A percentile compares a stretch with the other conserved stretches of the same genome.
Conservation (phyloP, 2,113 vertebrate genomes). For the Corythoichthys haematopterus region DNA sequence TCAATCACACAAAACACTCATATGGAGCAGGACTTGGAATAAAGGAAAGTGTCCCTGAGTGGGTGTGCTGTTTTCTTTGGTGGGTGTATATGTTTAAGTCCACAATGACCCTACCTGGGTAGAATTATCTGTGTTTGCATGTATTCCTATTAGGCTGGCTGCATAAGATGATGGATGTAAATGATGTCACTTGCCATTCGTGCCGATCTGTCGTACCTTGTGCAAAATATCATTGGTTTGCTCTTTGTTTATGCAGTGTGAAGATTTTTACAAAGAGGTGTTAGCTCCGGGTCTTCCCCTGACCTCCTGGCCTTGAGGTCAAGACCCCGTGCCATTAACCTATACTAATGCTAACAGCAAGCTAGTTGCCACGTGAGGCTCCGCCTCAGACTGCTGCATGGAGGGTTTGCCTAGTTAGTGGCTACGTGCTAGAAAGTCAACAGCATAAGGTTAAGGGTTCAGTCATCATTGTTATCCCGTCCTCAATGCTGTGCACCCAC, state of each 20-base stretch:
- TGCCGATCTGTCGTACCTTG: conserved; percentile 5
- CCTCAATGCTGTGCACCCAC: conserved; percentile 9
- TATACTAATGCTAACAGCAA: conserved; percentile 45
- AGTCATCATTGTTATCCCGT: conserved; percentile 54
- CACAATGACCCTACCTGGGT: conserved; percentile 57
- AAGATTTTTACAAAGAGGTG: conserved; percentile 22
- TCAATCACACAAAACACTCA: conserved; percentile 50
- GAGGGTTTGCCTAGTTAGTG: conserved; percentile 35
- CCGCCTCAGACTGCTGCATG: conserved; percentile 9
- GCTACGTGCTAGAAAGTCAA: conserved; percentile 44
- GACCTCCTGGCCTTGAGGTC: conserved; percentile 32
- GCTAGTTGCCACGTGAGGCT: conserved; percentile 32
- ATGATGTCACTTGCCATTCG: conserved; percentile 29
- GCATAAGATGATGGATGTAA: conserved; percentile 28
- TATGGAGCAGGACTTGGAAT: conserved; percentile 44
- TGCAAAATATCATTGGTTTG: conserved; percentile 19
- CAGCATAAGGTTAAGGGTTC: conserved; percentile 59
- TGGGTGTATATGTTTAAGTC: conserved; percentile 58
- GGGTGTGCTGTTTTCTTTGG: conserved; percentile 48
- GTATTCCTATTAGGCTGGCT: conserved; percentile 23
- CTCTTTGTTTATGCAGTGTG: conserved; percentile 24
- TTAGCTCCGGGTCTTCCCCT: conserved; percentile 25
- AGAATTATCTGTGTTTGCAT: conserved; percentile 44
- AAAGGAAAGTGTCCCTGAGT: conserved; percentile 43
- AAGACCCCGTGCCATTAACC: conserved; percentile 37